Evolutionary conservation across 2,888 invertebrate species (phyloP), one percentile per base, ranked within the genome.

Genomic region (Torymus tubicola): DNA sequence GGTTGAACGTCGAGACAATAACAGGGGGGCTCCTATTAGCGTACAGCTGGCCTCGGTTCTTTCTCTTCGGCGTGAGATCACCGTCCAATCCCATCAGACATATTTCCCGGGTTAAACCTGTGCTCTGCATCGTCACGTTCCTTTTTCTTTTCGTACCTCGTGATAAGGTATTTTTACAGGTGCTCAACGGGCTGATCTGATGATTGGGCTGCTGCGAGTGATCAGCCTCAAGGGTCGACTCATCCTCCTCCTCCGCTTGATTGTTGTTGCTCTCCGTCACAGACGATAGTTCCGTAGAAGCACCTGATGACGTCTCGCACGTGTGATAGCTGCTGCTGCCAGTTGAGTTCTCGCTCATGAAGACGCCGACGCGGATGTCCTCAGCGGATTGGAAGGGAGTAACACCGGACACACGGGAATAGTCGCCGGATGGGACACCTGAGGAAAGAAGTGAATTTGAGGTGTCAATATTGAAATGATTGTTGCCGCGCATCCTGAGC

Each of bases 361-460:
- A 89, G 31, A 83, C 89, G 79, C 71, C 91, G 0, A 91, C 67
- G 53, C 72, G 88, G 14, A 93, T 92, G 86, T 94, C 94, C 82
- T 95, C 95, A 4, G 94, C 94, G 72, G 95, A 95, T 86, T 94
- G 93, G 86, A 96, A 96, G 0, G 95, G 95, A 74, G 94, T 94
- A 16, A 96, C 93, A 0, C 96, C 96, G 31, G 96, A 96, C 81
- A 96, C 91, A 84, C 91, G 91, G 74, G 92, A 92, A 72, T 91
- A 92, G 85, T 92, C 91, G 12, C 83, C 85, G 0, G 87, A 86
- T 1, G 84, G 76, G 8, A 76, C 74, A 24, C 82, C 83, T 3
- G 87, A 88, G 4, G 87, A 88, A n/a, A 80, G 50, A 24, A 86
- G 69, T 0, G 88, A 89, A 65, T 85, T 86, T 0, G 86, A 85